A percentile compares a stretch with the other conserved stretches of the same genome.
phyloP scores from a whole-genome alignment of 2,888 invertebrate genomes.

The Gisinianus flammeolus region DNA sequence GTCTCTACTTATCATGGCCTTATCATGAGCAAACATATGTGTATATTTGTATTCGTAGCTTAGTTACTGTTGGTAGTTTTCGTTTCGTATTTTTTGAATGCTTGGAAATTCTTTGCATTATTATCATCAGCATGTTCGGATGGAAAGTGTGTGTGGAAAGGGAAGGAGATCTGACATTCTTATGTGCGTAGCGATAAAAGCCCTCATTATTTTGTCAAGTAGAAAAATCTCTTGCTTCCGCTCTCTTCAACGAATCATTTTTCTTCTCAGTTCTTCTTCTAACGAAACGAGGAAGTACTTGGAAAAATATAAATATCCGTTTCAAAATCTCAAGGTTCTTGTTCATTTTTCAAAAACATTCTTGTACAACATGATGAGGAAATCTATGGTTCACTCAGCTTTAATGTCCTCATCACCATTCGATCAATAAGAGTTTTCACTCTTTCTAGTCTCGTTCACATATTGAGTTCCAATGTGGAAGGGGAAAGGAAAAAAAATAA shows the following conservation, averaged over 20 bases:
- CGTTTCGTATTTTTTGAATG: no score
- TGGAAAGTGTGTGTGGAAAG: no score
- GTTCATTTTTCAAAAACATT: neutral
- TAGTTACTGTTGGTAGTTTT: no score
- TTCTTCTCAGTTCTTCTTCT: neutral
- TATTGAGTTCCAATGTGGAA: no score
- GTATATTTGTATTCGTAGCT: no score
- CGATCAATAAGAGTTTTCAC: no score
- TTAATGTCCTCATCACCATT: neutral
- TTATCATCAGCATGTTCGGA: no score
- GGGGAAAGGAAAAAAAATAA: neutral
- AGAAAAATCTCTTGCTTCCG: neutral
- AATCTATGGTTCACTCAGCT: no score
- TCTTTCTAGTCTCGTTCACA: no score
- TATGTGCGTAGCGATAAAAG: slow-evolving; percentile 19
- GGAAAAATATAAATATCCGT: slow-evolving; percentile 15
- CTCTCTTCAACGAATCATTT: neutral
- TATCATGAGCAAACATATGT: neutral
- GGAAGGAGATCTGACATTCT: no score
- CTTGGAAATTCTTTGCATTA: no score
- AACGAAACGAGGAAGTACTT: neutral
- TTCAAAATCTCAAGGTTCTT: neutral
- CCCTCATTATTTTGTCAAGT: slow-evolving; percentile 21
- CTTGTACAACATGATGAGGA: no score
- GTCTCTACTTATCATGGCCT: neutral